These are phyloP conservation scores for Monochamus alternatus DNA, from an alignment of 2,888 invertebrate species.

Conservation along the genomic window DNA sequence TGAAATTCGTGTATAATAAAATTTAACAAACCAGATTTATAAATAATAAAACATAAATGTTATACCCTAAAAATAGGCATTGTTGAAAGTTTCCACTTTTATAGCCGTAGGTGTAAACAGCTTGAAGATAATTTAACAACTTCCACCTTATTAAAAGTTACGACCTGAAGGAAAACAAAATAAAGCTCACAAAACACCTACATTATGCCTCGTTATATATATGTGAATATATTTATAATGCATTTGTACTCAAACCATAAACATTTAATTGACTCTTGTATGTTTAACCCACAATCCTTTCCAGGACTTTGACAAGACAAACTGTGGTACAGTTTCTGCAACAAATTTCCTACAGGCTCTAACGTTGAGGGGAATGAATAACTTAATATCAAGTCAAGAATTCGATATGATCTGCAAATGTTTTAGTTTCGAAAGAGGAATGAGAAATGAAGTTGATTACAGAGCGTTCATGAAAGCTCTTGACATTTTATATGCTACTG, in stretches of 20 bases:
- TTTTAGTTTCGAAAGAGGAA: conserved; percentile 79
- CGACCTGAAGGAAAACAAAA: conserved; percentile 58
- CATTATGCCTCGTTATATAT: conserved; percentile 33
- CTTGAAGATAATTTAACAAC: conserved; percentile 51
- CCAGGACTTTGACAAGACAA: conserved; percentile 80
- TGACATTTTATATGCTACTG: conserved; percentile 76
- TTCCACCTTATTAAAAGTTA: conserved; percentile 60
- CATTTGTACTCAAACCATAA: conserved; percentile 32
- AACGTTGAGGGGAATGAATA: conserved; percentile 77
- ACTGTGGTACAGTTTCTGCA: conserved; percentile 79
- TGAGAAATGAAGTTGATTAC: conserved; percentile 79
- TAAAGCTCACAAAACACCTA: conserved; percentile 42
- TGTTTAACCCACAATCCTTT: conserved; percentile 49
- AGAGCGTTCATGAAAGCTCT: conserved; percentile 80
- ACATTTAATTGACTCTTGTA: conserved; percentile 31
- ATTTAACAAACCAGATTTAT: conserved; percentile 13
- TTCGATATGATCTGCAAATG: conserved; percentile 82
- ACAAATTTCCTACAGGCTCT: conserved; percentile 79
- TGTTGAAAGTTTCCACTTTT: conserved; percentile 47
- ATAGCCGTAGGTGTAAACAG: conserved; percentile 53
- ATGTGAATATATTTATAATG: conserved; percentile 33
- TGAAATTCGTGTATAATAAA: background rate
- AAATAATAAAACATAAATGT: conserved; percentile 20
- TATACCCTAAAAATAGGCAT: conserved; percentile 40
- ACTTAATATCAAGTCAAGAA: conserved; percentile 78